Percentiles rank a stretch among this genome's conserved stretches.
phyloP scores from a whole-genome alignment of 2,888 invertebrate species.

The Leptopilina syphax region DNA sequence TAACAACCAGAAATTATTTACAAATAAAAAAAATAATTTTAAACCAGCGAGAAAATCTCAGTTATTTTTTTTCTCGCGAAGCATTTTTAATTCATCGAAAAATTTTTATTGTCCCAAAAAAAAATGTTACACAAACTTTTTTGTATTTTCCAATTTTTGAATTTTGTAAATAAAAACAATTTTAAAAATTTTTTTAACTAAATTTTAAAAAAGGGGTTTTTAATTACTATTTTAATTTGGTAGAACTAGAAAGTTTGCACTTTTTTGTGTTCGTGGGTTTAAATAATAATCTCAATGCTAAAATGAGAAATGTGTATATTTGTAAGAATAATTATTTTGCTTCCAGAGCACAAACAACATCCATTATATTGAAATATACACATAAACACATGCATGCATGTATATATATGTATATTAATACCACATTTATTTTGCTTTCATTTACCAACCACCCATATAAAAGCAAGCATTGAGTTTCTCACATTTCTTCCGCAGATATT shows the following conservation, averaged over 20 bases:
- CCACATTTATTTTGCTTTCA: constrained; percentile 4
- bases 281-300: not conserved
- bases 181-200: not conserved
- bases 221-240: not conserved
- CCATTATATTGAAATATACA: not conserved
- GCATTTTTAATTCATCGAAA: too few relatives aligned
- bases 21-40: too few relatives aligned
- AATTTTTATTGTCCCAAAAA: too few relatives aligned
- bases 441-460: not conserved
- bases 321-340: constrained; percentile 25
- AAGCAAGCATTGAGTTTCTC: constrained; percentile 5
- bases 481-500: constrained; percentile 25
- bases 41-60: too few relatives aligned
- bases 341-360: not conserved
- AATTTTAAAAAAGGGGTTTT: not conserved
- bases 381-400: too few relatives aligned
- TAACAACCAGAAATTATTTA: too few relatives aligned
- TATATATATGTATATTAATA: too few relatives aligned
- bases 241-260: not conserved
- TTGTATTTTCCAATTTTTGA: too few relatives aligned
- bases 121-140: too few relatives aligned
- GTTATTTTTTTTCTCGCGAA: too few relatives aligned
- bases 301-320: not conserved
- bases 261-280: not conserved
- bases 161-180: too few relatives aligned